phyloP scores from a whole-genome alignment of 2,888 invertebrate genomes.

The Polydrusus cervinus region DNA sequence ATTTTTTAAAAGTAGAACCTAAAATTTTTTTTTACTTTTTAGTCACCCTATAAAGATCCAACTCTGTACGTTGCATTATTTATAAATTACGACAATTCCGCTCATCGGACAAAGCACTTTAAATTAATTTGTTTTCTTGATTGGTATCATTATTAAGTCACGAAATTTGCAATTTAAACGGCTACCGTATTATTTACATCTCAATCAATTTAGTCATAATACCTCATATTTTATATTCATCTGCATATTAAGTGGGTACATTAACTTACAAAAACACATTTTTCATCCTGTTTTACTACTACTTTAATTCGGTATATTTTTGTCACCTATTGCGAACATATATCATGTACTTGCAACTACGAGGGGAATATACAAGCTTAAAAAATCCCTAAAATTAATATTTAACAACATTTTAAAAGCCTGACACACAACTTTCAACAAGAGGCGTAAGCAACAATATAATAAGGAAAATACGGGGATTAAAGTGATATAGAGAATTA shows the following conservation, averaged over 20 bases:
- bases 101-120: conserved; percentile 47
- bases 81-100: conserved; percentile 34
- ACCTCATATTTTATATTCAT: conserved; percentile 44
- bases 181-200: conserved; percentile 49
- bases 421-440: conserved; percentile 48
- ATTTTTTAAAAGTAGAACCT: no score
- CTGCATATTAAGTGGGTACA: conserved; percentile 40
- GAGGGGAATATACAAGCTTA: no score
- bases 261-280: conserved; percentile 23
- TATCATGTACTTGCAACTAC: no score
- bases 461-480: conserved; percentile 47
- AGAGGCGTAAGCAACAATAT: conserved; percentile 42
- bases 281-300: not conserved
- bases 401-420: conserved; percentile 45
- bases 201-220: conserved; percentile 38
- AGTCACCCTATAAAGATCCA: conserved; percentile 26
- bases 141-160: conserved; percentile 51
- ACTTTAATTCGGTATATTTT: no score
- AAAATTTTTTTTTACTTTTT: not conserved
- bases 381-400: conserved; percentile 46
- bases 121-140: conserved; percentile 54
- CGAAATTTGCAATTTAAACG: conserved; percentile 53
- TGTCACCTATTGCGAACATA: no score
- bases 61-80: conserved; percentile 45
- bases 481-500: conserved; percentile 52